These are phyloP conservation scores for Callipepla californica DNA, from an alignment of 2,113 vertebrate species.

Conservation along the genomic window DNA sequence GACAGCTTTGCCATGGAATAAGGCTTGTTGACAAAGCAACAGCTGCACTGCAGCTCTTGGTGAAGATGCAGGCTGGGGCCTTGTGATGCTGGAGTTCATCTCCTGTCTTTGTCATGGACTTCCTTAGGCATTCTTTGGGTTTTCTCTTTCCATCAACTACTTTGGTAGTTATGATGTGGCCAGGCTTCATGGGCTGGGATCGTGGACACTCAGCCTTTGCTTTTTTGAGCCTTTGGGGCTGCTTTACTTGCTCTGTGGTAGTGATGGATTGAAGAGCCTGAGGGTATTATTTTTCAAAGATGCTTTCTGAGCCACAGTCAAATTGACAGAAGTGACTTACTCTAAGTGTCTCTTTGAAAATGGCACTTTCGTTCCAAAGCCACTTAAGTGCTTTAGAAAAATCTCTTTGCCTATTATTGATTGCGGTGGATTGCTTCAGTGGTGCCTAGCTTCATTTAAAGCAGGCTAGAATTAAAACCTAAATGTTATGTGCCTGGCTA, in stretches of 20 bases:
- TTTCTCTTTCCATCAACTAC: neutral
- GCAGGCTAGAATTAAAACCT: neutral
- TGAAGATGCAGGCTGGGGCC: neutral
- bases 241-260: neutral
- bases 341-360: slow-evolving; percentile 30
- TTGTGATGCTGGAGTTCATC: neutral
- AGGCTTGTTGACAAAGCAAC: neutral
- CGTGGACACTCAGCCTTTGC: neutral
- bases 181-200: neutral
- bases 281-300: slow-evolving; percentile 19
- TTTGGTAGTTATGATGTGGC: neutral
- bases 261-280: slow-evolving; percentile 24
- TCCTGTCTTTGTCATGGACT: neutral
- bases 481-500: neutral
- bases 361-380: neutral
- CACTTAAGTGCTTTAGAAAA: slow-evolving; percentile 25
- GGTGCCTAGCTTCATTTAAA: neutral
- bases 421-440: neutral
- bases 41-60: accelerated
- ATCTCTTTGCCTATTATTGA: neutral
- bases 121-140: neutral
- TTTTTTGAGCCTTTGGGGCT: neutral
- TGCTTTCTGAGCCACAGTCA: neutral
- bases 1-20: neutral
- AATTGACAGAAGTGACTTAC: slow-evolving; percentile 5